Conservation (phyloP, 2,888 invertebrate species). For the Folsomia manolachei region DNA sequence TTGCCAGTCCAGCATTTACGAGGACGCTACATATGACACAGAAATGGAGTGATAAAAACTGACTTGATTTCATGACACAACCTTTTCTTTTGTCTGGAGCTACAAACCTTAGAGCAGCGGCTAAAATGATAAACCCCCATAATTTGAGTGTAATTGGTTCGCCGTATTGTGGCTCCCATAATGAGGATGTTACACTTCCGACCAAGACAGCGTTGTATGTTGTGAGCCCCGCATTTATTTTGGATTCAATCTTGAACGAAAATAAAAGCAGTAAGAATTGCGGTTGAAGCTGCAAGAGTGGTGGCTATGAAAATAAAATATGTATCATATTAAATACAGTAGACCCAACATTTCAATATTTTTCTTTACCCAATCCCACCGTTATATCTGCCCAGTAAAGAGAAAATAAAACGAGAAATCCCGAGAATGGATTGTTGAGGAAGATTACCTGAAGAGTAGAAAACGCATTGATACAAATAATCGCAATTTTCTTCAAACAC, state of each 20-base stretch:
- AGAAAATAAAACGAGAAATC: not conserved
- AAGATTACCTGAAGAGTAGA: constrained; percentile 1
- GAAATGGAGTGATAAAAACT: too few relatives aligned
- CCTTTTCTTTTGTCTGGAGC: not conserved
- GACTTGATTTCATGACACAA: too few relatives aligned
- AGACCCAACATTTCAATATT: too few relatives aligned
- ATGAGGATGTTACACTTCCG: constrained; percentile 50
- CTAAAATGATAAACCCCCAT: constrained; percentile 33
- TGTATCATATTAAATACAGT: too few relatives aligned
- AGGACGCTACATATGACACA: not conserved
- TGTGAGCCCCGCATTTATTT: constrained; percentile 36
- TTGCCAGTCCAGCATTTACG: not conserved
- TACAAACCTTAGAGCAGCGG: constrained; percentile 43
- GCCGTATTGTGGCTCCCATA: constrained; percentile 48
- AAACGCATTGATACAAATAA: too few relatives aligned
- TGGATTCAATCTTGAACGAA: too few relatives aligned
- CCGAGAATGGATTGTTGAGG: not conserved
- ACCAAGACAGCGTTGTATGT: constrained; percentile 51
- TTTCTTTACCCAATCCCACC: too few relatives aligned
- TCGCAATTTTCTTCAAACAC: too few relatives aligned
- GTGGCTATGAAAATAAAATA: too few relatives aligned
- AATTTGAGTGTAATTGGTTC: not conserved
- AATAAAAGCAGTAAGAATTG: constrained; percentile 9
- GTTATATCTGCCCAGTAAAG: constrained; percentile 9
- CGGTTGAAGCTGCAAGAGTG: constrained; percentile 7